phyloP scores from a whole-genome alignment of 2,113 vertebrate genomes.

The Plecotus auritus region DNA sequence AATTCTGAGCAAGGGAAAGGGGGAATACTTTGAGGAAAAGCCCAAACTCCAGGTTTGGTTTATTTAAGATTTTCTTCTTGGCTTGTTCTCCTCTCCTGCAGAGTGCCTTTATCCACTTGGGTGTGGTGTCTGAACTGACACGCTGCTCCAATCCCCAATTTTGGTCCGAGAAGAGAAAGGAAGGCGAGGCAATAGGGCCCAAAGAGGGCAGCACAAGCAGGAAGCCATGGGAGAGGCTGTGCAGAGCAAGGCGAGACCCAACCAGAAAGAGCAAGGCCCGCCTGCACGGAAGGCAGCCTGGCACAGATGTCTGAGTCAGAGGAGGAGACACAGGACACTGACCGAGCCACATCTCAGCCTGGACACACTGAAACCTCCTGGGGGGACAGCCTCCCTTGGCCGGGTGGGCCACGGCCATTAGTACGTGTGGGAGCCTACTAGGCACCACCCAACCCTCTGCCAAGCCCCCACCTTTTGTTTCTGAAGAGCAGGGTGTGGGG shows the following conservation, averaged over 20 bases:
- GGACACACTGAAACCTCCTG: neutral
- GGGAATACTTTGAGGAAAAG: neutral
- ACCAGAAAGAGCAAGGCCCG: neutral
- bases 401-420: too few species aligned
- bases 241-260: neutral
- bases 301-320: neutral
- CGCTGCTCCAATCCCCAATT: neutral
- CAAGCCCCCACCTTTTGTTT: neutral
- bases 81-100: neutral
- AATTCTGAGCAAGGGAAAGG: neutral
- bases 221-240: neutral
- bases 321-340: neutral
- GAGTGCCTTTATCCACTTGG: neutral
- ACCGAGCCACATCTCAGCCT: neutral
- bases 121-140: neutral
- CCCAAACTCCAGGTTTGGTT: neutral
- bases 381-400: neutral
- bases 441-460: neutral
- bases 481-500: neutral
- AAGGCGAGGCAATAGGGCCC: neutral
- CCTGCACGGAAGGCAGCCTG: neutral
- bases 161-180: neutral
- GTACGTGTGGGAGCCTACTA: fast-evolving
- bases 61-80: neutral
- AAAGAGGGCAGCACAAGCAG: neutral